Evolutionary conservation across 2,113 vertebrate genomes (phyloP).

Genomic region (Leucoraja erinaceus): DNA sequence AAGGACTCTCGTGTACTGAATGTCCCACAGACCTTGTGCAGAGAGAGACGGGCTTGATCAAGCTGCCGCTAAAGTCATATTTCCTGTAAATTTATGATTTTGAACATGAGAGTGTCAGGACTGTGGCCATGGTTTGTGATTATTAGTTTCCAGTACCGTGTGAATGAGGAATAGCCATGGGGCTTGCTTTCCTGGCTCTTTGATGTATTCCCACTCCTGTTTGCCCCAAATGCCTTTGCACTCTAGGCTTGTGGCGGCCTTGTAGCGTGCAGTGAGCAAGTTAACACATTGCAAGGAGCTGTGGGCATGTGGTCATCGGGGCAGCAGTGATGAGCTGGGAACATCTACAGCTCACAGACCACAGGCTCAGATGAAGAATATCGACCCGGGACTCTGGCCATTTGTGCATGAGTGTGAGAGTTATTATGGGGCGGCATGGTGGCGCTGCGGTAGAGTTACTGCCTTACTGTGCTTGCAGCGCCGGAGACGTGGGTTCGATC

Average conservation of each 20-base stretch:
- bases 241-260: not conserved
- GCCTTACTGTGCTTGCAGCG: too few species aligned
- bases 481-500: too few species aligned
- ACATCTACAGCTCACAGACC: too few species aligned
- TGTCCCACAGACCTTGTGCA: not conserved
- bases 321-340: not conserved
- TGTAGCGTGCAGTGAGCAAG: not conserved
- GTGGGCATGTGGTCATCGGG: not conserved
- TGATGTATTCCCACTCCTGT: not conserved
- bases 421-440: too few species aligned
- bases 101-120: not conserved
- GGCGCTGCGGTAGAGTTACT: too few species aligned
- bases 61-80: not conserved
- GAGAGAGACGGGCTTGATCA: not conserved
- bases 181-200: not conserved
- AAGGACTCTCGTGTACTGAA: not conserved
- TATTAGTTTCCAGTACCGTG: not conserved
- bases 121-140: not conserved
- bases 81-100: not conserved
- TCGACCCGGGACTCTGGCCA: too few species aligned
- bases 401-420: too few species aligned
- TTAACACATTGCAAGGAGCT: not conserved
- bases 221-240: not conserved
- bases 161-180: too few species aligned
- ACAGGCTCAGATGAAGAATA: too few species aligned